Conservation (phyloP, 30 jellyfish, hydroid and myxozoan species). For the Aurelia aurita region DNA sequence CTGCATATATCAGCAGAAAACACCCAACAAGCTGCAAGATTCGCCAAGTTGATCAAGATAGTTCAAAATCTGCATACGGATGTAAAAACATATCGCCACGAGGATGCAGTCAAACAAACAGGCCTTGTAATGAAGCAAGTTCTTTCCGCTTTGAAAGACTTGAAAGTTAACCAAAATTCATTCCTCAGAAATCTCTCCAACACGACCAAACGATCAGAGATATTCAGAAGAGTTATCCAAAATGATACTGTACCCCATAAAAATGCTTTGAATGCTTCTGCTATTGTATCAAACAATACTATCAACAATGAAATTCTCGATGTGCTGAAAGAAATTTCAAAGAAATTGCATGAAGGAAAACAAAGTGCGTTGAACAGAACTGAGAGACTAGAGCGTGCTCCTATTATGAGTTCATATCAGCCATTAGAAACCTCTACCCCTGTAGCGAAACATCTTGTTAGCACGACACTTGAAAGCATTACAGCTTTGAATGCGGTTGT, state of each 20-base stretch:
- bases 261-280: background rate
- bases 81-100: constrained; percentile 23
- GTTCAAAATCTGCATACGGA: constrained; percentile 51
- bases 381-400: too few species aligned
- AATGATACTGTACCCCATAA: background rate
- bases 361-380: too few species aligned
- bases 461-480: too few species aligned
- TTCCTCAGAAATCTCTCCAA: constrained; percentile 9
- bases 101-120: constrained; percentile 34
- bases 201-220: constrained; percentile 46
- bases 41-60: constrained; percentile 34
- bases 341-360: constrained; percentile 17
- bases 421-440: too few species aligned
- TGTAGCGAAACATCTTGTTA: too few species aligned
- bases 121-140: constrained; percentile 39
- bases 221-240: constrained; percentile 1
- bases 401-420: too few species aligned
- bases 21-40: constrained; percentile 36
- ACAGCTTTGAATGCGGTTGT: too few species aligned
- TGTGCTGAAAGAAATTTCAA: constrained; percentile 49
- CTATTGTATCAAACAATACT: background rate
- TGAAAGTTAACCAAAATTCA: constrained; percentile 23
- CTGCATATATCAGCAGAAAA: background rate
- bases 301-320: constrained; percentile 27
- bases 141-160: constrained; percentile 29